Evolutionary conservation across 2,888 invertebrate species (phyloP).

Genomic region (Andrena hattorfiana): DNA sequence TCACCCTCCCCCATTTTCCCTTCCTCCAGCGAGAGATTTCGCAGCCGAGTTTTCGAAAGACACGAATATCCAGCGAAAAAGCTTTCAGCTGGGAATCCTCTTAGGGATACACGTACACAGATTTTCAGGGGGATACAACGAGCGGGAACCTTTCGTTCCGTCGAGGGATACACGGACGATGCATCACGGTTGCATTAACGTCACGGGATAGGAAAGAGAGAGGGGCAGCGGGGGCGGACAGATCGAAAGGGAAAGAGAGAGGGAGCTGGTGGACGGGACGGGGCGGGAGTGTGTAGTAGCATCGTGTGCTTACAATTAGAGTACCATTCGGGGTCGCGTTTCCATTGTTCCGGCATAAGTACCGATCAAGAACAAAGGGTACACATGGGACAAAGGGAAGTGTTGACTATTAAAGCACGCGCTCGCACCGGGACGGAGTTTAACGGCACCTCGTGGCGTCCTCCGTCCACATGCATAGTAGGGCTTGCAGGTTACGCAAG

Average conservation of each 20-base stretch:
- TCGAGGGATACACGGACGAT: slow-evolving; percentile 5
- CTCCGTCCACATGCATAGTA: slow-evolving; percentile 11
- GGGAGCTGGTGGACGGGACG: background rate
- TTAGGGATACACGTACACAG: slow-evolving; percentile 43
- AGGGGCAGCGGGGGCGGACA: too few species aligned
- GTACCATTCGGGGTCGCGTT: slow-evolving; percentile 58
- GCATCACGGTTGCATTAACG: slow-evolving; percentile 17
- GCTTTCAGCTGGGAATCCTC: slow-evolving; percentile 45
- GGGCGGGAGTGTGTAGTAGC: slow-evolving; percentile 8
- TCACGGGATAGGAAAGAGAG: background rate
- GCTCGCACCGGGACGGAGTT: slow-evolving; percentile 26
- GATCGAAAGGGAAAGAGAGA: slow-evolving; percentile 1
- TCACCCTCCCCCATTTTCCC: background rate
- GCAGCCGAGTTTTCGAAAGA: slow-evolving; percentile 24
- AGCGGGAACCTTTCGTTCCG: slow-evolving; percentile 28
- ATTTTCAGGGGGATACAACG: slow-evolving; percentile 25
- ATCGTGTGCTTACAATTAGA: slow-evolving; percentile 59
- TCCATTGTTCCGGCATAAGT: slow-evolving; percentile 63
- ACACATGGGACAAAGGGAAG: slow-evolving; percentile 50
- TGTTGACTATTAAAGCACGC: slow-evolving; percentile 56
- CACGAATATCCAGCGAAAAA: slow-evolving; percentile 16
- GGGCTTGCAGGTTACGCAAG: slow-evolving; percentile 53
- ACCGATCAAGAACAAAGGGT: slow-evolving; percentile 66
- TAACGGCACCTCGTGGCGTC: slow-evolving; percentile 45
- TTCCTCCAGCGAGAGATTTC: background rate